phyloP scores from a whole-genome alignment of 2,888 invertebrate species.

The Ditylenchus weischeri region DNA sequence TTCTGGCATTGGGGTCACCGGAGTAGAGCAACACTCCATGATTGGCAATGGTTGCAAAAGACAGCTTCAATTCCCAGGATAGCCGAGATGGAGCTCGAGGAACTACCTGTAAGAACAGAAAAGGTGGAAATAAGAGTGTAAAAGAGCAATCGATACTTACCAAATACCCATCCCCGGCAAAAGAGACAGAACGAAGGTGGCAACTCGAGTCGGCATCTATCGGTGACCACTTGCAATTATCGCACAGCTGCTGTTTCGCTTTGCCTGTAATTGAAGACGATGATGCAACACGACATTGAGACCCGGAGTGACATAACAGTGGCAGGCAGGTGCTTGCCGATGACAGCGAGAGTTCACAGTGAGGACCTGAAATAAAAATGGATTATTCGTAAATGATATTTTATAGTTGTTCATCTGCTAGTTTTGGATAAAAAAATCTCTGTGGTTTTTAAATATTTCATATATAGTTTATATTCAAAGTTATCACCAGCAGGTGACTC shows the following conservation, averaged over 20 bases:
- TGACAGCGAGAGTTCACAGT: constrained; percentile 31
- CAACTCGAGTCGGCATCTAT: constrained; percentile 40
- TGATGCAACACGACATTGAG: constrained; percentile 29
- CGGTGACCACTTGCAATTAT: constrained; percentile 32
- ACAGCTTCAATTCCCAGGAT: constrained; percentile 36
- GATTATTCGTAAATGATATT: too few relatives aligned
- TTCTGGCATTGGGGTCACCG: constrained; percentile 16
- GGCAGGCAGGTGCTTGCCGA: constrained; percentile 31
- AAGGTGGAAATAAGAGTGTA: neutral
- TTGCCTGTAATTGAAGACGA: neutral
- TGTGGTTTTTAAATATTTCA: neutral
- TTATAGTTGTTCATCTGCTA: too few relatives aligned
- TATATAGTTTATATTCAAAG: neutral
- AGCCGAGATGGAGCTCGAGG: constrained; percentile 29
- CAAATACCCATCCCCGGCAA: constrained; percentile 42
- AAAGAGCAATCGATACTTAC: neutral
- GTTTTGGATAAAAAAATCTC: too few relatives aligned
- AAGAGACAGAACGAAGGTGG: constrained; percentile 46
- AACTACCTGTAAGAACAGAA: constrained; percentile 13
- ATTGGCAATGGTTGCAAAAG: constrained; percentile 48
- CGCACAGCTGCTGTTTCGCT: constrained; percentile 21
- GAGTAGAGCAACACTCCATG: constrained; percentile 48
- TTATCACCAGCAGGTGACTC: constrained; percentile 65
- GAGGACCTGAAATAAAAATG: constrained; percentile 20
- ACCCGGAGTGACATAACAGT: constrained; percentile 31